Base-by-base conservation (phyloP, 2,113 vertebrate genomes). In the Gallinago jamesoni region DNA sequence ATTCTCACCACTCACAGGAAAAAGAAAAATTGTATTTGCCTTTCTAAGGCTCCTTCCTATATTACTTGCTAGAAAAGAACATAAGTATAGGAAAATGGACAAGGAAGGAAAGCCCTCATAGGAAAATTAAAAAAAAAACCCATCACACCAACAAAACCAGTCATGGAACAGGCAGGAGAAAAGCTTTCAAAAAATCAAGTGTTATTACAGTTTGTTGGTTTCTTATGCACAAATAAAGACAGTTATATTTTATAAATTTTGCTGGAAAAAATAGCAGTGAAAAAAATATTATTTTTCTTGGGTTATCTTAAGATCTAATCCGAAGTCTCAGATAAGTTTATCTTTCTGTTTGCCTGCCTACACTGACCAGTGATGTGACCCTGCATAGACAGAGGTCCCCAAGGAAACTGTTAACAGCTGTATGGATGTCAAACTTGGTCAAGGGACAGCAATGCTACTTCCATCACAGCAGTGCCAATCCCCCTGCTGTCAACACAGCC, bases 141-240 rank as follows among this genome's bases (percentile, higher is more conserved):
- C 12, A 52, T 72, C 12, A 47, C 19, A 66, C 23, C 47, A 25
- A 18, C 11, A 27, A 17, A 33, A 30, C 9, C 10, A 50, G 6
- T 2, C 22, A 67, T 18, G 14, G 9, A 79, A 63, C 3, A 76
- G 7, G 11, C 31, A 79, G 43, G 11, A 84, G 41, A 93, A 93
- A 84, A 79, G 10, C 33, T 75, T 89, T 84, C 11, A 53, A 45
- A 53, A 45, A 47, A 60, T 20, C 9, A 43, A 83, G 9, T 0
- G 0, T 57, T 35, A 56, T 14, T 8, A 70, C 3, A 64, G 14
- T 5, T 16, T 63, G 11, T 43, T 57, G 3, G 4, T 3, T 4
- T 27, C 64, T 69, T n/a, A 39, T 28, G 25, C 69, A 24, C 18
- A 66, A 90, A 74, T 70, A 41, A 87, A 35, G 31, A 59, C 17